These are phyloP conservation scores for Pelobates cultripes DNA, from an alignment of 2,797 vertebrate species.

Conservation along the genomic window DNA sequence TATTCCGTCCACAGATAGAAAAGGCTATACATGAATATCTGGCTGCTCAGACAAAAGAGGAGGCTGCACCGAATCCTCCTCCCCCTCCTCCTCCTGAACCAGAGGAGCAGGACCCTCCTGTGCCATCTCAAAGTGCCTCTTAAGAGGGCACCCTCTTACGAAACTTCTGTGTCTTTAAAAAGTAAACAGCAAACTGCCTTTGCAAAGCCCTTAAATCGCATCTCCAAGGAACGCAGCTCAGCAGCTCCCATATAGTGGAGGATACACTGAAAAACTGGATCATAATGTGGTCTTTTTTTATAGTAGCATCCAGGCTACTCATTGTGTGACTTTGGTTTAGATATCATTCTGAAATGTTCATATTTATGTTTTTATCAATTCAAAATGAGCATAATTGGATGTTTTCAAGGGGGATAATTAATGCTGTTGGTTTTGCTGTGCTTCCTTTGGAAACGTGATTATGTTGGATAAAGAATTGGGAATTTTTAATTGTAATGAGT, in stretches of 20 bases:
- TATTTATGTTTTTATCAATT: conserved; percentile 18
- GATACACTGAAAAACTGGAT: conserved; percentile 5
- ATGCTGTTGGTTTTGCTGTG: neutral
- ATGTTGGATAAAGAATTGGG: neutral
- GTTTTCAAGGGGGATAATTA: too few species aligned
- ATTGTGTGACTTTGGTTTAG: neutral
- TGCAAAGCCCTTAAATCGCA: conserved; percentile 19
- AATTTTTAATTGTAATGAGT: neutral
- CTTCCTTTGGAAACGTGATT: neutral
- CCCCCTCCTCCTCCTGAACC: conserved; percentile 69
- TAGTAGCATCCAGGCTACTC: neutral
- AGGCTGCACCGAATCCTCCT: conserved; percentile 69
- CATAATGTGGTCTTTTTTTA: neutral
- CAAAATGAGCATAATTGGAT: too few species aligned
- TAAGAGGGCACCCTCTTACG: conserved; percentile 67
- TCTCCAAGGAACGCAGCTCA: neutral
- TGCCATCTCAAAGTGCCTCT: conserved; percentile 82
- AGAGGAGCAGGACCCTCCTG: conserved; percentile 78
- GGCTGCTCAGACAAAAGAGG: conserved; percentile 84
- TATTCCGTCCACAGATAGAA: conserved; percentile 92
- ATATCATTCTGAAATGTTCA: neutral
- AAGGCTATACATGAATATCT: conserved; percentile 89
- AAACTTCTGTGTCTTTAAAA: conserved; percentile 4
- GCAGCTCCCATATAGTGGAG: conserved; percentile 12
- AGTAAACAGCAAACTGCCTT: neutral